phyloP scores from a whole-genome alignment of 1,140 invertebrate genomes.

The Stegodyphus dumicola region DNA sequence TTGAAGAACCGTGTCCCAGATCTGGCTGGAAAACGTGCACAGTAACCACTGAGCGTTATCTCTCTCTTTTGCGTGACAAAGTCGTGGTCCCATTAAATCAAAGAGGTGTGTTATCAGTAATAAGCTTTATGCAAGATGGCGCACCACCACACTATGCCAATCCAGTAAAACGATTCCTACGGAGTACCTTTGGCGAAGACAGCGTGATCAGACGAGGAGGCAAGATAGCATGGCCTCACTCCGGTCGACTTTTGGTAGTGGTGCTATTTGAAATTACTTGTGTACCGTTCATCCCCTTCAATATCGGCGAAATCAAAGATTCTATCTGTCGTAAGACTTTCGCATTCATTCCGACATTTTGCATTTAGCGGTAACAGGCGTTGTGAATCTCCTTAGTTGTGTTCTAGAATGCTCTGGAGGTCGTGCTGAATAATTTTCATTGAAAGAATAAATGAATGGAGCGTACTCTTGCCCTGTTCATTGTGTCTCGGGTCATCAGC shows the following conservation, averaged over 20 bases:
- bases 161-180: too few species aligned
- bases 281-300: not conserved
- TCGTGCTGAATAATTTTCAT: not conserved
- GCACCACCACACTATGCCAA: too few species aligned
- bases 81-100: too few species aligned
- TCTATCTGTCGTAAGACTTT: not conserved
- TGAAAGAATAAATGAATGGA: not conserved
- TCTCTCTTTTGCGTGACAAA: too few species aligned
- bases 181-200: too few species aligned
- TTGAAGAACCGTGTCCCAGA: too few species aligned
- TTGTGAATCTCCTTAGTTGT: not conserved
- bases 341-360: not conserved
- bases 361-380: not conserved
- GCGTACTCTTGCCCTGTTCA: not conserved
- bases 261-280: not conserved
- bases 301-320: not conserved
- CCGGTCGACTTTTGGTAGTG: not conserved
- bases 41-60: too few species aligned
- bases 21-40: too few species aligned
- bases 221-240: not conserved
- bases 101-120: too few species aligned
- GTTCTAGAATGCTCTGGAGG: not conserved
- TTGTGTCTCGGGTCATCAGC: not conserved
- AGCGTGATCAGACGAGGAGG: too few species aligned
- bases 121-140: too few species aligned